Evolutionary conservation across 2,797 vertebrate genomes (phyloP).

Genomic region (Anguilla megastoma): DNA sequence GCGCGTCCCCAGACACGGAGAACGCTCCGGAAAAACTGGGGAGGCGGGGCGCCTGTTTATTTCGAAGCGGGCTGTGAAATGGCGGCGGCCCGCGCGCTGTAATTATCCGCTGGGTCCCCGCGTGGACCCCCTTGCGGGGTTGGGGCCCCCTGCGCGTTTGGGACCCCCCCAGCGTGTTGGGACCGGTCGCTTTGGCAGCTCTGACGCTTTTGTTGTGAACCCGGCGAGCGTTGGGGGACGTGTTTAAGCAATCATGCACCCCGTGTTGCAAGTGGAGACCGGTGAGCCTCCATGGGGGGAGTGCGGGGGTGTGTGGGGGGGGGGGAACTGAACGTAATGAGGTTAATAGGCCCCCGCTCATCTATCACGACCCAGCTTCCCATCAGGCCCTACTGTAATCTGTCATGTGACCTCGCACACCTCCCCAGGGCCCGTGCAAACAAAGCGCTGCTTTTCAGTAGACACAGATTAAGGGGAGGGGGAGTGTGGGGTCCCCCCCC

Average conservation of each 20-base stretch:
- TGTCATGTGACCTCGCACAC: not conserved
- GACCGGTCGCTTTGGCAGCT: not conserved
- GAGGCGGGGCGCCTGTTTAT: not conserved
- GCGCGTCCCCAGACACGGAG: not conserved
- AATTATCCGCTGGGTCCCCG: not conserved
- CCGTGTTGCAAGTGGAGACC: not conserved
- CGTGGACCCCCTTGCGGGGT: not conserved
- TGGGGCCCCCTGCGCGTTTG: no score
- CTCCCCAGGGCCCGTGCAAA: not conserved
- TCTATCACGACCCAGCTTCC: slow-evolving; percentile 5
- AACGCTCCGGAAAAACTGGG: not conserved
- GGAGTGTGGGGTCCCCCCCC: not conserved
- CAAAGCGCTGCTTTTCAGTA: not conserved
- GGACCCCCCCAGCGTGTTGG: not conserved
- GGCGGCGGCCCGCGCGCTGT: not conserved
- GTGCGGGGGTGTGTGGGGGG: not conserved
- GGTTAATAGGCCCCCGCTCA: not conserved
- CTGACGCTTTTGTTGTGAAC: not conserved
- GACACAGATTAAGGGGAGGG: not conserved
- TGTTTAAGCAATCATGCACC: not conserved
- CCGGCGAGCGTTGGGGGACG: not conserved
- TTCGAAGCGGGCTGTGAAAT: not conserved
- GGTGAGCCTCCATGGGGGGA: not conserved
- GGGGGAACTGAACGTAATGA: not conserved
- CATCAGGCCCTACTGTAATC: not conserved